These are phyloP conservation scores for Apaloderma vittatum DNA, from an alignment of 2,113 vertebrate genomes.

Conservation along the genomic window DNA sequence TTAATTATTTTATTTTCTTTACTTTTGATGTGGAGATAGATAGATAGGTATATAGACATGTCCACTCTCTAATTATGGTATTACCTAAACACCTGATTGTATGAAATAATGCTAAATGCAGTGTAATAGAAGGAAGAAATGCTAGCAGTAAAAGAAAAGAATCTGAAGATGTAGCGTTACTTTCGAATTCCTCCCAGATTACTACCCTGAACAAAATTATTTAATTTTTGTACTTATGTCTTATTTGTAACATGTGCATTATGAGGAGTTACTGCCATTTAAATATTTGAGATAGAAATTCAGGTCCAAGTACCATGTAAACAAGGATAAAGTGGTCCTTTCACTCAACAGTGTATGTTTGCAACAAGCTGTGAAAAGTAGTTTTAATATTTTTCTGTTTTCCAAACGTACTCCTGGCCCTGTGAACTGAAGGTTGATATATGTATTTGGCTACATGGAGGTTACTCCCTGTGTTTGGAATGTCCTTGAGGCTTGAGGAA, in stretches of 20 bases:
- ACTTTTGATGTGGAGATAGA: not conserved
- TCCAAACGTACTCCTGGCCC: not conserved
- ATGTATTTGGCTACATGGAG: not conserved
- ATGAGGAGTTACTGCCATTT: not conserved
- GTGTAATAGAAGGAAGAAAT: not conserved
- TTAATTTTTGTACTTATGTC: not conserved
- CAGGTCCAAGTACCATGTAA: not conserved
- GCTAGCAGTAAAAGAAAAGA: not conserved
- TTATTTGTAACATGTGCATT: not conserved
- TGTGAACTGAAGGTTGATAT: not conserved
- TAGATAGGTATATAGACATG: not conserved
- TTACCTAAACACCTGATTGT: not conserved
- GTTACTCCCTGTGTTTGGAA: not conserved
- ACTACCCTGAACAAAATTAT: not conserved
- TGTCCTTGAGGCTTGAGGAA: not conserved
- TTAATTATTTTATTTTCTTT: not conserved
- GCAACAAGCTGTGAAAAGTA: not conserved
- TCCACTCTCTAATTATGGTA: not conserved
- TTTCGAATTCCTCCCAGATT: not conserved
- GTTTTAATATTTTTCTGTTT: not conserved
- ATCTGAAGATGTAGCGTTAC: not conserved
- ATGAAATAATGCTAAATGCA: not conserved
- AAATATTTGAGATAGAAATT: not conserved
- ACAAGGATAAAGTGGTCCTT: not conserved
- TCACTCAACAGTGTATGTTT: not conserved